Percentiles rank a stretch among this genome's conserved stretches.
These are phyloP conservation scores for Cervus canadensis DNA, from an alignment of 2,113 vertebrate genomes.

Conservation along the genomic window DNA sequence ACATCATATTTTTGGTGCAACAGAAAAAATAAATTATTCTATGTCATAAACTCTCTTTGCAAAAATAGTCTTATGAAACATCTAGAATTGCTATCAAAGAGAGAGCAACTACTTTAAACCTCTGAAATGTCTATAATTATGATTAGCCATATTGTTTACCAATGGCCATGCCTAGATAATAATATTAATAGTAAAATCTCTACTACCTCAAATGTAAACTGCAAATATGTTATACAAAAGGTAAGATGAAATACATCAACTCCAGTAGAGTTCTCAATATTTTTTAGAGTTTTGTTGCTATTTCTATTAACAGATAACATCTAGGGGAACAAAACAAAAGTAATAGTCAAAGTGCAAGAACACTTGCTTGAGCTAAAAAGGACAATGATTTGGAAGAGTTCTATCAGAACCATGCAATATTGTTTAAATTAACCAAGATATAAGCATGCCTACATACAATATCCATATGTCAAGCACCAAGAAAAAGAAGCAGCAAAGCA, in stretches of 20 bases:
- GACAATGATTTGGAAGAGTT: background rate
- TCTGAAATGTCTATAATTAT: background rate
- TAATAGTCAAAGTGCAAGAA: background rate
- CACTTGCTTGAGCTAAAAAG: background rate
- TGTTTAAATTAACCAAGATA: background rate
- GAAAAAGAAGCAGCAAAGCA: background rate
- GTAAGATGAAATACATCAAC: background rate
- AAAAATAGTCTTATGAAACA: background rate
- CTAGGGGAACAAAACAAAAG: background rate
- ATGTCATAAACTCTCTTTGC: background rate
- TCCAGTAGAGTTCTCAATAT: background rate
- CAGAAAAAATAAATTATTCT: background rate
- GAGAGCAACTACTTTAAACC: background rate
- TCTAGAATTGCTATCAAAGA: background rate
- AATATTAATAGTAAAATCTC: background rate
- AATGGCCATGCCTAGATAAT: background rate
- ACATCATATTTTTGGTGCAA: background rate
- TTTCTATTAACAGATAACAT: background rate
- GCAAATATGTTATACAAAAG: background rate
- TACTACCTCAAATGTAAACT: background rate
- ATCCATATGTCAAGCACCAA: background rate
- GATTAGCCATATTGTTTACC: background rate
- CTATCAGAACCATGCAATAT: background rate
- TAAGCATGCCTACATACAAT: background rate
- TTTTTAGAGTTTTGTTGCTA: background rate